Evolutionary conservation across 1,140 invertebrate genomes (phyloP), one percentile per base, ranked within the genome.

Genomic region (Vanessa tameamea): DNA sequence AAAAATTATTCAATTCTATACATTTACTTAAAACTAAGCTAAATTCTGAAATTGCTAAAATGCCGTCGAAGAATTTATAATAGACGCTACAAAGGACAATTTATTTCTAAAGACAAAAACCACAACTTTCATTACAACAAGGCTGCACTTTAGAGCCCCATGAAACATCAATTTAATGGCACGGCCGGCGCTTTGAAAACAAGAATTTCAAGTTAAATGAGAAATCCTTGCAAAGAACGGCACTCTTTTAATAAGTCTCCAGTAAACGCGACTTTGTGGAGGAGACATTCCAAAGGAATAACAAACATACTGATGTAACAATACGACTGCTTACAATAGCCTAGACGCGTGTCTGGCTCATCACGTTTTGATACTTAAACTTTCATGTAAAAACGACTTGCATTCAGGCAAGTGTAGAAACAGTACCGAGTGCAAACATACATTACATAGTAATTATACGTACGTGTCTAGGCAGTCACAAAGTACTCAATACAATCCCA

Each of bases 161-260:
- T 61, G 31, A 61, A 61, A 61, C 31, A 61, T 8, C 57, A 61
- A 61, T 61, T 61, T 61, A 31, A 37, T 61, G 31, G 57, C 57
- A 37, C 57, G 57, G 31, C 26, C 15, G 57, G 26, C 16, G 57
- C 57, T 61, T 61, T 61, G 57, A 61, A 61, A 37, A 31, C 57
- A 31, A 61, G 23, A 59, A 61, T 61, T 61, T 61, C 23, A 61
- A 61, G 23, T 61, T 61, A 61, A 61, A 61, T 61, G 57, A 61
- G 23, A 37, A 61, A 61, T 61, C 57, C 26, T n/a, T 61, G 31
- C 31, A 8, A 16, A 61, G 23, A 61, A 15, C 53, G 57, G 57
- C 26, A 61, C 31, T 61, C 57, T 37, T 31, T 37, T 57, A 57
- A 57, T 57, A 57, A 57, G 16, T 23, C 16, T 57, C 53, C 53